phyloP scores from a whole-genome alignment of 2,797 vertebrate species.

The Manis javanica region DNA sequence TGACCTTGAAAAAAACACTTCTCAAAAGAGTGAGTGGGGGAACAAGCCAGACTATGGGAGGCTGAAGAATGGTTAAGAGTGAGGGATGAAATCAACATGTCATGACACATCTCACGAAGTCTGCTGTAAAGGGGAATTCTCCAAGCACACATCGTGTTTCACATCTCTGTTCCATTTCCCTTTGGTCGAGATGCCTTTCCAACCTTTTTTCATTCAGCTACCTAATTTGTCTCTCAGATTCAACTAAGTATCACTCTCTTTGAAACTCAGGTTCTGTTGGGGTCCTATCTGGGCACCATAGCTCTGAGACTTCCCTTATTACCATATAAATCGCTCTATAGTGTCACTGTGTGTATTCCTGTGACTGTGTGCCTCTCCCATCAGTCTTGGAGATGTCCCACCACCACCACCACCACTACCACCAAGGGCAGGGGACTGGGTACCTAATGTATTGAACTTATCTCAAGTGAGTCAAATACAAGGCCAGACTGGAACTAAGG shows the following conservation, averaged over 20 bases:
- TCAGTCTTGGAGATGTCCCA: background rate
- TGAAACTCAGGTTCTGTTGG: background rate
- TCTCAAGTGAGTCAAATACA: constrained; percentile 22
- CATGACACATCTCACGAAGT: background rate
- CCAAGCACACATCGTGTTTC: background rate
- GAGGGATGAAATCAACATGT: background rate
- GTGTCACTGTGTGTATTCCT: background rate
- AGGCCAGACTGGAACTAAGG: background rate
- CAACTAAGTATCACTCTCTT: background rate
- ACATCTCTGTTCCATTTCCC: background rate
- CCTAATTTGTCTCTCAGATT: constrained; percentile 21
- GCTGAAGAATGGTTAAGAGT: background rate
- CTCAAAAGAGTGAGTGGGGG: background rate
- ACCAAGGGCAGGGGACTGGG: background rate
- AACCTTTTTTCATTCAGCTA: background rate
- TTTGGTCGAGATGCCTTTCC: background rate
- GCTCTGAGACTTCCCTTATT: background rate
- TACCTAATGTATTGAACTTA: constrained; percentile 16
- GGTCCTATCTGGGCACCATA: background rate
- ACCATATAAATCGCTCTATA: background rate
- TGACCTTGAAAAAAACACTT: background rate
- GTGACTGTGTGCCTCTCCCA: background rate
- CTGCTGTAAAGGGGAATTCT: background rate
- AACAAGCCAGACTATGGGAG: background rate
- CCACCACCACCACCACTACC: background rate